Base-by-base conservation (phyloP, 53 echinoderm and acorn worm genomes). In the Echinarachnius parma region DNA sequence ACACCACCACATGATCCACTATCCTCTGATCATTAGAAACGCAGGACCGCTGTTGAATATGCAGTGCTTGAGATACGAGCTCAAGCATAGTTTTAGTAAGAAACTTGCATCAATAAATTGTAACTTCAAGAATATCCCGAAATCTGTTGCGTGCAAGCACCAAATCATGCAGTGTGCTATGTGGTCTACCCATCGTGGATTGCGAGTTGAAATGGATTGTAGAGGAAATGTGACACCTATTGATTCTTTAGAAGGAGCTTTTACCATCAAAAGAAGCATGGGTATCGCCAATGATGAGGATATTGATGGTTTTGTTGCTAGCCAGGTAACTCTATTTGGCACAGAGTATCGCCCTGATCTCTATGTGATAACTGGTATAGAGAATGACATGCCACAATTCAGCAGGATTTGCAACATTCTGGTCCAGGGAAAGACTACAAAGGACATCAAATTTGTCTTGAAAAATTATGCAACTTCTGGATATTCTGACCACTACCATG, bases 1-100 rank as follows among this genome's bases (percentile, higher is more conserved):
- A 30, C 81, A 86, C 13, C 86, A 86, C 59, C 86, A 86, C 20
- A 86, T 86, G 86, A 61, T 81, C 2, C 80, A 86, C 49, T 85
- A 80, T 36, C 75, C 65, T n/a, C 29, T 24, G 13, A 81, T 75
- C 21, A 86, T 86, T 21, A 45, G 37, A 64, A 86, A 81, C 68
- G 57, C 25, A 48, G 86, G 86, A 5, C 77, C 86, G 0, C 23
- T 86, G 49, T 28, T 48, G 19, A 59, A 58, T 15, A 66, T 81
- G 68, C 81, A 86, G 68, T 86, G 79, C 30, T 64, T 86, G 5
- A 75, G 76, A 46, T 86, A 81, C 59, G 86, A 85, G 27, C 54
- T 86, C 50, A 86, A 86, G 46, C 81, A 86, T 67, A 53, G 48
- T 2, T 76, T 76, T 42, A 39, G 81, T 28, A 86, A 81, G 30